phyloP scores from a whole-genome alignment of 2,797 vertebrate species.

The Mionectes olivaceus region DNA sequence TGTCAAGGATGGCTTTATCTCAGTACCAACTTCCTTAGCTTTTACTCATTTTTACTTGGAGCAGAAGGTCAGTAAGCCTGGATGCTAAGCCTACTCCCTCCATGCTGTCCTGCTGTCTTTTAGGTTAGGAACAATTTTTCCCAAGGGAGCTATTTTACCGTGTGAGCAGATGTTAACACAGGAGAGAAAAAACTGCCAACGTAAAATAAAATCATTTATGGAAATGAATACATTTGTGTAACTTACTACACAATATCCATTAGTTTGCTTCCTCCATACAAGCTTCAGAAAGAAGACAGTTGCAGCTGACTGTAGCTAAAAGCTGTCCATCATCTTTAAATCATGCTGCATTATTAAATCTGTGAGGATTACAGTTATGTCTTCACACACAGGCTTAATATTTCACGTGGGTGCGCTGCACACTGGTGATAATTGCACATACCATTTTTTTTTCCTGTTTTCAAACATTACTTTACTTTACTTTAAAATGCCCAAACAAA shows the following conservation, averaged over 20 bases:
- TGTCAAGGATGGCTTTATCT: conserved; percentile 99
- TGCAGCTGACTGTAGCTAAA: not conserved
- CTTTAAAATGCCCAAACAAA: not conserved
- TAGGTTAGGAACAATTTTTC: not conserved
- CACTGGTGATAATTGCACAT: not conserved
- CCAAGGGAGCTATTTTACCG: not conserved
- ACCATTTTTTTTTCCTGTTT: not conserved
- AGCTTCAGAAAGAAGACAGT: not conserved
- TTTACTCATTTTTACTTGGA: conserved; percentile 97
- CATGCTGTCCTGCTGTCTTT: not conserved
- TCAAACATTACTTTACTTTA: not conserved
- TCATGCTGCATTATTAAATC: not conserved
- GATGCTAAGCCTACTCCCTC: not conserved
- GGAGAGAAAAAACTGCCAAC: not conserved
- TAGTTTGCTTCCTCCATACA: not conserved
- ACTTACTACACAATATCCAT: not conserved
- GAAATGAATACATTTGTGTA: not conserved
- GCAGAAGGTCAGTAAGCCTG: conserved; percentile 86
- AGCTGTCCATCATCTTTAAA: not conserved
- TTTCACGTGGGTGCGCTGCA: not conserved
- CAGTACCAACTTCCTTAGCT: conserved; percentile 97
- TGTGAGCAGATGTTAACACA: not conserved
- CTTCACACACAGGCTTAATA: not conserved
- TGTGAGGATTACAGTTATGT: not conserved
- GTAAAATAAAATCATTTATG: not conserved